These are phyloP conservation scores for Chymomyza caudatula DNA, from an alignment of 2,888 invertebrate species.

Conservation along the genomic window DNA sequence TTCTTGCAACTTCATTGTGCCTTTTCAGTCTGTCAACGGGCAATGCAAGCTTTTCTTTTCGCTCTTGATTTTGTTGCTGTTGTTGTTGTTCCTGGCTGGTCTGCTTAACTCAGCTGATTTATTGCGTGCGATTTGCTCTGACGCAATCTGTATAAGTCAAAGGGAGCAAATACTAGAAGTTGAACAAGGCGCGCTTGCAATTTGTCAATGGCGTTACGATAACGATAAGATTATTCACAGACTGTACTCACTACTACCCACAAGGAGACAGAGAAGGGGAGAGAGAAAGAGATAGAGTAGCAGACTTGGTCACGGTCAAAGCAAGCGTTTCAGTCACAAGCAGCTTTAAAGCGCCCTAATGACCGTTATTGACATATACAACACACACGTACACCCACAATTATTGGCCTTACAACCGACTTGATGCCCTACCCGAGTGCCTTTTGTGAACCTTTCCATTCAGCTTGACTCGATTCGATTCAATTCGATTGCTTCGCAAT, in stretches of 20 bases:
- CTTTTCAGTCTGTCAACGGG: not conserved
- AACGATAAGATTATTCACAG: constrained; percentile 13
- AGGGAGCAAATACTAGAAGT: not conserved
- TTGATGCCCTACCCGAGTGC: no score
- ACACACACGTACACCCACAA: not conserved
- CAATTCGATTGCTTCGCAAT: constrained; percentile 52
- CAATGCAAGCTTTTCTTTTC: not conserved
- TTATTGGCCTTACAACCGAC: not conserved
- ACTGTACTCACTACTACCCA: not conserved
- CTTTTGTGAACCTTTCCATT: not conserved
- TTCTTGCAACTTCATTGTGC: not conserved
- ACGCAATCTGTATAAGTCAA: constrained; percentile 1
- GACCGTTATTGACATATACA: constrained; percentile 54
- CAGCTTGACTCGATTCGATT: constrained; percentile 37
- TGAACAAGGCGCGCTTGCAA: not conserved
- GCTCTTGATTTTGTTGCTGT: not conserved
- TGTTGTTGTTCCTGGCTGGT: not conserved
- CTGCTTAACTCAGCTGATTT: constrained; percentile 2
- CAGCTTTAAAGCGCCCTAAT: constrained; percentile 54
- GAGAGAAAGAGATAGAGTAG: no score
- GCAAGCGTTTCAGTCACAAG: not conserved
- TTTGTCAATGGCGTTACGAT: not conserved
- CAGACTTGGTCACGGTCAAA: constrained; percentile 44
- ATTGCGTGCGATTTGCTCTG: constrained; percentile 3
- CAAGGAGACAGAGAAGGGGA: not conserved